Evolutionary conservation across 2,113 vertebrate species (phyloP), one percentile per base, ranked within the genome.

Genomic region (Dunckerocampus dactyliophorus): DNA sequence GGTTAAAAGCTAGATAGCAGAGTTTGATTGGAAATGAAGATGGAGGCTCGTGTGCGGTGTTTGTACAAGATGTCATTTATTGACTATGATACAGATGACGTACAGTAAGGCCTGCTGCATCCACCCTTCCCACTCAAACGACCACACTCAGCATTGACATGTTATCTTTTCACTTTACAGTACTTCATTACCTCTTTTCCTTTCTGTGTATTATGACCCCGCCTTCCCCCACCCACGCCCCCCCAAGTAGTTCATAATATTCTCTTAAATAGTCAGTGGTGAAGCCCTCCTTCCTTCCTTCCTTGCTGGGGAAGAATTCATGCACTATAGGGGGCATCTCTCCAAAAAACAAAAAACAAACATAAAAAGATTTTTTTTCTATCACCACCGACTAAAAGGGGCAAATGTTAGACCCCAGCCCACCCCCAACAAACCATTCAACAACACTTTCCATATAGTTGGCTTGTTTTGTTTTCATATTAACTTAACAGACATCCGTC

Each of bases 21-120:
- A 39, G 37, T 39, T 39, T 39, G 34, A 37, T 37, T n/a, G n/a
- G 31, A 34, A 8, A 5, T 34, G 31, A 34, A 8, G 5, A 34
- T 5, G 31, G 31, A 34, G 31, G 6, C 31, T 1, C 31, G 31
- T 34, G 31, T 3, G 24, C 2, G 2, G 24, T 31, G 63, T 48
- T 19, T 91, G 91, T 91, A 94, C 92, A 95, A 95, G 93, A 94
- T 93, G 88, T 90, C 91, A 92, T 95, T 96, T 96, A 96, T 96
- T 95, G 93, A 93, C 93, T 96, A 95, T 96, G 86, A 92, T 96
- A 96, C 93, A 95, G 91, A 88, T 94, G 92, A 93, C 91, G 90
- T 94, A n/a, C n/a, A n/a, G n/a, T n/a, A 94, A 95, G 93, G 93
- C 93, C 92, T 93, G 90, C 90, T 92, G 92, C 93, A 89, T 93